These are phyloP conservation scores for Teleiodes luculella DNA, from an alignment of 2,888 invertebrate species.

Conservation along the genomic window DNA sequence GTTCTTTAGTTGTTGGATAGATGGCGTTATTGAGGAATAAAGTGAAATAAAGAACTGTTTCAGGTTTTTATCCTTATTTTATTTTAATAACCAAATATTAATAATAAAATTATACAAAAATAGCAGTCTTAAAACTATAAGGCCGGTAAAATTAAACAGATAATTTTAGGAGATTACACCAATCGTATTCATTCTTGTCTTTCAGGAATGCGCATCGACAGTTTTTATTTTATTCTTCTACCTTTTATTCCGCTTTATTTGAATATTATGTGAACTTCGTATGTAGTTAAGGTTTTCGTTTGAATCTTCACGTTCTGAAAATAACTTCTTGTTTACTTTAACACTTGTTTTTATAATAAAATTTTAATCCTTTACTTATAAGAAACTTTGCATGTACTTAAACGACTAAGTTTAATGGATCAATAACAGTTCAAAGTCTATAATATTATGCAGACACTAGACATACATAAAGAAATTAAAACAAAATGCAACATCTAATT, in stretches of 20 bases:
- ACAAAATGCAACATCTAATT: too few species aligned
- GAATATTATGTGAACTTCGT: conserved; percentile 35
- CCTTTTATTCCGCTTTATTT: conserved; percentile 40
- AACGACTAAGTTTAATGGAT: too few species aligned
- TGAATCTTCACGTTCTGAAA: conserved; percentile 40
- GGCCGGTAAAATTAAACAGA: not conserved
- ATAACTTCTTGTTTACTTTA: conserved; percentile 6
- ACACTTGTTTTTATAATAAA: not conserved
- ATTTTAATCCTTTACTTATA: not conserved
- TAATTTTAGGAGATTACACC: not conserved
- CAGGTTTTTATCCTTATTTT: not conserved
- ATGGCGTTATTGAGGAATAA: not conserved
- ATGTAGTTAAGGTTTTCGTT: conserved; percentile 35
- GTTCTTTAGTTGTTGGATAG: not conserved
- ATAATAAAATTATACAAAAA: not conserved
- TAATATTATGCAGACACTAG: too few species aligned
- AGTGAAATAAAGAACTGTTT: not conserved
- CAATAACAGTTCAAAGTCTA: too few species aligned
- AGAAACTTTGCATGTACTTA: too few species aligned
- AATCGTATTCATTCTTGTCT: not conserved
- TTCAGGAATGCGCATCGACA: not conserved
- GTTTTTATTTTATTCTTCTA: conserved; percentile 21
- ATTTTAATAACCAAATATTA: not conserved
- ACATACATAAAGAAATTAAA: too few species aligned
- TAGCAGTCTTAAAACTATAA: not conserved